A percentile compares a stretch with the other conserved stretches of the same genome.
These are phyloP conservation scores for Trachythela sp. DNA, from an alignment of 64 coral and sea anemone species.

Conservation along the genomic window DNA sequence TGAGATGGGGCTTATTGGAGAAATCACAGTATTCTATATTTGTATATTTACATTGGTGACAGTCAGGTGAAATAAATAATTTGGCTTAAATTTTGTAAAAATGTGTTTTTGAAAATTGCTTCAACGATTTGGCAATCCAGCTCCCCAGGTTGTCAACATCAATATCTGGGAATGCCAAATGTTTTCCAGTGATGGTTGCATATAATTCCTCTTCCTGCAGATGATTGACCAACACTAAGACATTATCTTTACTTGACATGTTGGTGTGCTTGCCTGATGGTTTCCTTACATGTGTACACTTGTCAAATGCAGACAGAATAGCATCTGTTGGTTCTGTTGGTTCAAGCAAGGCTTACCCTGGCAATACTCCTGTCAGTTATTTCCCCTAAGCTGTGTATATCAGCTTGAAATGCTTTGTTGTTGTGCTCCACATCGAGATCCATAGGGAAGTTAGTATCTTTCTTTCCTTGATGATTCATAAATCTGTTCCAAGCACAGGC, in stretches of 20 bases:
- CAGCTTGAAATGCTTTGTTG: not conserved
- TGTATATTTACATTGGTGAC: no score
- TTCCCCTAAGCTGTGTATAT: slow-evolving; percentile 1
- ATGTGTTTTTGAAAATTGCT: slow-evolving; percentile 53
- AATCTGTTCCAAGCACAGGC: slow-evolving; percentile 40
- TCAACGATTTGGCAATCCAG: slow-evolving; percentile 50
- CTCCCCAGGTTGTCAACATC: slow-evolving; percentile 22
- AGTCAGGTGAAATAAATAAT: not conserved
- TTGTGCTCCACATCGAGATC: slow-evolving; percentile 33
- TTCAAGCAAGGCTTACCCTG: not conserved
- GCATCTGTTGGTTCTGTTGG: not conserved
- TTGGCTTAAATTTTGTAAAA: slow-evolving; percentile 34
- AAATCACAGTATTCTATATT: no score
- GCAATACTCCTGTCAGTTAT: slow-evolving; percentile 6
- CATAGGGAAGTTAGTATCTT: slow-evolving; percentile 32
- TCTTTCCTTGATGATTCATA: slow-evolving; percentile 16
- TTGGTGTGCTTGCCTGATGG: slow-evolving; percentile 54
- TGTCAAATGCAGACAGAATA: slow-evolving; percentile 35
- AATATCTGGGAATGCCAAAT: slow-evolving; percentile 24
- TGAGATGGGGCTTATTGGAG: no score
- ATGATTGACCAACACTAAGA: slow-evolving; percentile 35
- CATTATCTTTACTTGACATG: slow-evolving; percentile 48
- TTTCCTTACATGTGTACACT: slow-evolving; percentile 13
- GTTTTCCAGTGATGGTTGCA: slow-evolving; percentile 37
- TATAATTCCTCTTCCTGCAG: slow-evolving; percentile 16